Base-by-base conservation (phyloP, 2,113 vertebrate species). In the Thinocorus orbignyianus region DNA sequence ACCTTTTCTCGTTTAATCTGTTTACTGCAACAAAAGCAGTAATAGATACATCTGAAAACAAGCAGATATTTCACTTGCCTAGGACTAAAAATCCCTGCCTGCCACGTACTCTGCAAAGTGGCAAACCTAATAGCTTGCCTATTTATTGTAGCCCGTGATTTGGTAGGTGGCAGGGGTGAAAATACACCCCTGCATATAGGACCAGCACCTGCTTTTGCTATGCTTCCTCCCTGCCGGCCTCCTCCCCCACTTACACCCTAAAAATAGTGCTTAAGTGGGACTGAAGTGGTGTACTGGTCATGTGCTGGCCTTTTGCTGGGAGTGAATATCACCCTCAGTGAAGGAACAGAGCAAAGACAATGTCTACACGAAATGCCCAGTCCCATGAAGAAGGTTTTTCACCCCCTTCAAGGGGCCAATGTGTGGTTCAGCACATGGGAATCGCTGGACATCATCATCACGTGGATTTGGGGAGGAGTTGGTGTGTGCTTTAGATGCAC, bases 1-100 rank as follows among this genome's bases (percentile, higher is more conserved):
- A 97, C 97, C 97, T 98, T 98, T 98, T 96, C 92, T 95, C 37
- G 13, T 94, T 91, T 94, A 91, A 98, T 96, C 93, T 97, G 95
- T 97, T 97, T 97, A 97, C 96, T 95, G 72, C 95, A 96, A 97
- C 95, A 98, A 97, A 96, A 95, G 93, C 81, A 88, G 95, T 76
- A 81, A 89, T 33, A 93, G 93, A 96, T 83, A 97, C 90, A 68
- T 86, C 69, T 78, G 55, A 94, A 96, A 96, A 91, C 58, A 95
- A 90, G 85, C 86, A 95, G 93, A 41, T 81, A 93, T 96, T 97
- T 97, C 78, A 92, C 93, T 95, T 9, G 30, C 61, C 82, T 57
- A n/a, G 69, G 55, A 90, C 55, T 52, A 65, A 95, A 95, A 93
- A 69, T 5, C 88, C 12, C 79, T 17, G 61, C 7, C 7, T 48